Evolutionary conservation across 2,888 invertebrate species (phyloP).

Genomic region (Apamea monoglypha): DNA sequence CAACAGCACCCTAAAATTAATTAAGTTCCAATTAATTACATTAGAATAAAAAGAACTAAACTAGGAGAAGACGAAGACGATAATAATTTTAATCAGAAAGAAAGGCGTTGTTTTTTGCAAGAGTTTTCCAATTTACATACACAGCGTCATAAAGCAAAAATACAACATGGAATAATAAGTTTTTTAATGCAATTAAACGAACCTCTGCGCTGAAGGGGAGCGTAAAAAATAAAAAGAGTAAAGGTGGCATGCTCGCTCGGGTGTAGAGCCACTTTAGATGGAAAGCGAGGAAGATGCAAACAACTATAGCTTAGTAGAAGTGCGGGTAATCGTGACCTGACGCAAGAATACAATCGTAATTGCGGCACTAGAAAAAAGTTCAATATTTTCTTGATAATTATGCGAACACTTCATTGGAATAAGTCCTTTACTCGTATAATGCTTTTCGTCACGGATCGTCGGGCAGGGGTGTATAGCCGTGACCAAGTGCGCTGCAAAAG

Average conservation of each 20-base stretch:
- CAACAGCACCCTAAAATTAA: constrained; percentile 31
- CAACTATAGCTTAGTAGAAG: constrained; percentile 31
- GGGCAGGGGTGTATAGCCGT: constrained; percentile 18
- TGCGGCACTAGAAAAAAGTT: constrained; percentile 33
- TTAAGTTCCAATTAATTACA: constrained; percentile 24
- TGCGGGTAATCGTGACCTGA: constrained; percentile 36
- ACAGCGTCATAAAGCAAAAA: constrained; percentile 66
- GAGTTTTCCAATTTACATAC: constrained; percentile 70
- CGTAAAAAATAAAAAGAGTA: constrained; percentile 60
- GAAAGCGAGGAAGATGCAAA: constrained; percentile 56
- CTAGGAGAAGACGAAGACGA: constrained; percentile 33
- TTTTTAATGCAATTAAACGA: constrained; percentile 77
- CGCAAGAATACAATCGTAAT: constrained; percentile 35
- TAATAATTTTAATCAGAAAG: constrained; percentile 57
- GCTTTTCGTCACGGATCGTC: constrained; percentile 35
- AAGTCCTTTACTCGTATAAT: constrained; percentile 41
- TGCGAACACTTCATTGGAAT: constrained; percentile 41
- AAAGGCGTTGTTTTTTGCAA: constrained; percentile 56
- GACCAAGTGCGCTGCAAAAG: constrained; percentile 36
- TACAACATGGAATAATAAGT: constrained; percentile 72
- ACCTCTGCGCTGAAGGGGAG: constrained; percentile 62
- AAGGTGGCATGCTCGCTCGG: constrained; percentile 59
- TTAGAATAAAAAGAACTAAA: constrained; percentile 43
- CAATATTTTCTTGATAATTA: constrained; percentile 31
- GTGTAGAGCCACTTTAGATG: constrained; percentile 56